Percentiles rank a stretch among this genome's conserved stretches.
These are phyloP conservation scores for Pollimyrus isidori DNA, from an alignment of 2,113 vertebrate species.

Conservation along the genomic window DNA sequence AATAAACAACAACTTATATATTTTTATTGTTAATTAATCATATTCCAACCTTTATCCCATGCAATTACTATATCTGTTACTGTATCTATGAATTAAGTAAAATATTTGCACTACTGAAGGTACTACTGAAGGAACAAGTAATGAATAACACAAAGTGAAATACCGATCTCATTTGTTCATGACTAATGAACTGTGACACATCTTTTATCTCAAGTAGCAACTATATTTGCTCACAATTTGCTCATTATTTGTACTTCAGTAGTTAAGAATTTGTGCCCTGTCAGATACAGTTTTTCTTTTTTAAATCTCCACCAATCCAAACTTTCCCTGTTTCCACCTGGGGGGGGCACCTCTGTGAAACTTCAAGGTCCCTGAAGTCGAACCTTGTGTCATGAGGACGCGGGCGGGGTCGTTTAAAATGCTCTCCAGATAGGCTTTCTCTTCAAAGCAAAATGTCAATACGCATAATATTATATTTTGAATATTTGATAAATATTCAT, in stretches of 20 bases:
- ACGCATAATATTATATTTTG: not conserved
- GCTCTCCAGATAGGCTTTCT: not conserved
- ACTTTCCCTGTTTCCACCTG: not conserved
- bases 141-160: not conserved
- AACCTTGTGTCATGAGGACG: not conserved
- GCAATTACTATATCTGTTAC: not conserved
- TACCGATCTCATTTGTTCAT: not conserved
- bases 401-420: not conserved
- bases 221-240: not conserved
- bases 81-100: not conserved
- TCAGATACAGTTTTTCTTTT: not conserved
- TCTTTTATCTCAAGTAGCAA: not conserved
- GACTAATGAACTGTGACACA: not conserved
- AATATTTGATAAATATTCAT: constrained; percentile 1
- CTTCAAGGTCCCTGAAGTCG: not conserved
- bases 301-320: not conserved
- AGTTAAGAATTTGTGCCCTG: not conserved
- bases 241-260: not conserved
- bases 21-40: not conserved
- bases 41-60: not conserved
- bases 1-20: too few relatives aligned
- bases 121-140: not conserved
- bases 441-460: not conserved
- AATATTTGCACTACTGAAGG: not conserved
- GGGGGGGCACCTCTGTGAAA: not conserved